Base-by-base conservation (phyloP, 2,888 invertebrate genomes). In the Dascillus cervinus region DNA sequence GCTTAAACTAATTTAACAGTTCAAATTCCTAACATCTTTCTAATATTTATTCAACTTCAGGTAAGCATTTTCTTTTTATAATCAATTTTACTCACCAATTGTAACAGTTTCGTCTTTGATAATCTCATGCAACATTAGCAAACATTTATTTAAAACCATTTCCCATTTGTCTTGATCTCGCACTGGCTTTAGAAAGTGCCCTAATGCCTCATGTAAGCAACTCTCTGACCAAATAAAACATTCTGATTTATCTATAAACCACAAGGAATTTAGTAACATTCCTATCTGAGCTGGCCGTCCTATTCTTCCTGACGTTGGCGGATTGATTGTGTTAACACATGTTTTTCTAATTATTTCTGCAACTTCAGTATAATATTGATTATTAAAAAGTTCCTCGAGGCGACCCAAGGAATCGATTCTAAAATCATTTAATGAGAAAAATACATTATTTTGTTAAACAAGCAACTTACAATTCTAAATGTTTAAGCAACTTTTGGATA, bases 151-250 rank as follows among this genome's bases (percentile, higher is more conserved):
- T 6, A 65, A 39, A 4, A 65, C 46, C 44, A 58, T 52, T 30
- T 58, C 58, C 65, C 55, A 72, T 56, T 53, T 59, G 20, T 55
- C 53, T 10, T 40, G 65, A 44, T 56, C 68, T 57, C 44, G 66
- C 3, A 55, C 35, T 62, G 66, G 53, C 64, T 67, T 72, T 60
- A 42, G 58, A 62, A 41, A 64, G 51, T 52, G 67, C 49, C 40
- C 72, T 29, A 86, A 67, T 2, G 82, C 72, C 65, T 88, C 88
- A 54, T 83, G 73, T 11, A 88, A 66, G 50, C 82, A 82, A 31
- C 72, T 76, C 47, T 89, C 79, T 2, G 81, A 76, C 87, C 87
- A 90, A 43, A 77, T 66, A 38, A 84, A 76, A 53, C 85, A 84
- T 24, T 78, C 75, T 38, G 41, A 43, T 32, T 53, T 44, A 44